Conservation (phyloP, 2,888 invertebrate genomes). For the Petrolisthes cinctipes region DNA sequence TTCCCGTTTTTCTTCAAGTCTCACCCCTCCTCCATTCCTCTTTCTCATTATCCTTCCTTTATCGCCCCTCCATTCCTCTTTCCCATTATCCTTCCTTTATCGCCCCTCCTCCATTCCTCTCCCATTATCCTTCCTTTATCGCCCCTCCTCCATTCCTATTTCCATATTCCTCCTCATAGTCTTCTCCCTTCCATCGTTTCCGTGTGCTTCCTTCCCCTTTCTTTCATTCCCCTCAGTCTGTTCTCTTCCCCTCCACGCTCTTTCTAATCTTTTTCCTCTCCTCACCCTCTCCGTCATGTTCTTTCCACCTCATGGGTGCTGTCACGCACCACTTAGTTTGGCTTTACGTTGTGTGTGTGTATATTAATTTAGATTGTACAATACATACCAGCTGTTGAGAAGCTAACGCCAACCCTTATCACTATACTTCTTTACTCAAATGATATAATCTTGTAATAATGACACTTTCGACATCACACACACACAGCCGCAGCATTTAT, state of each 20-base stretch:
- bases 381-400: too few species aligned
- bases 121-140: neutral
- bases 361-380: neutral
- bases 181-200: neutral
- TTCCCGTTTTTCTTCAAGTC: too few species aligned
- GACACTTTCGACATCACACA: too few species aligned
- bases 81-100: neutral
- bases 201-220: slow-evolving; percentile 9
- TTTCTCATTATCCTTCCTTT: slow-evolving; percentile 16
- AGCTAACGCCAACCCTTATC: too few species aligned
- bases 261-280: neutral
- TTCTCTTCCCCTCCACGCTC: neutral
- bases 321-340: neutral
- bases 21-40: slow-evolving; percentile 15
- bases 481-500: too few species aligned
- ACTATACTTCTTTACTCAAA: too few species aligned
- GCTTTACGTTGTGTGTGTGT: neutral
- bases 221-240: neutral
- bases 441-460: too few species aligned
- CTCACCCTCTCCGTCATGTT: neutral
- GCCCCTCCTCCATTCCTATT: slow-evolving; percentile 8
- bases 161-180: neutral
- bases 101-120: neutral
- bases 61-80: slow-evolving; percentile 12
- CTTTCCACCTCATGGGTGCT: neutral